These are phyloP conservation scores for Diplazon laetatorius DNA, from an alignment of 2,888 invertebrate species.

Conservation along the genomic window DNA sequence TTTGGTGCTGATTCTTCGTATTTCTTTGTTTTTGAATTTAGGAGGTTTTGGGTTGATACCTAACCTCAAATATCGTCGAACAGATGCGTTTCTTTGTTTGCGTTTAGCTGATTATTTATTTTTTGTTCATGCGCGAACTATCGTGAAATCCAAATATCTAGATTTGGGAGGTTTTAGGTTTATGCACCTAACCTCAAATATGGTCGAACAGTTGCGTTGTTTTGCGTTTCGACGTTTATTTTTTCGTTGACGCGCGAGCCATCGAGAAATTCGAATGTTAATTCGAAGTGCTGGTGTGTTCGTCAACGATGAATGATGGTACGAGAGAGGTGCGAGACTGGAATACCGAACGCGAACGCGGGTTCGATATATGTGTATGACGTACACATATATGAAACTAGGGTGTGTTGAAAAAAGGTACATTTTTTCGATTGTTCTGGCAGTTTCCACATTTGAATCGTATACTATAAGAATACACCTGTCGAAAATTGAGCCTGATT, in stretches of 20 bases:
- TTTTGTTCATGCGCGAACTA: neutral
- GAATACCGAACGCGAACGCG: constrained; percentile 55
- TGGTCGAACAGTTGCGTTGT: neutral
- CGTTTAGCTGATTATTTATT: neutral
- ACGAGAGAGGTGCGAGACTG: constrained; percentile 54
- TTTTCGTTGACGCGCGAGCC: constrained; percentile 3
- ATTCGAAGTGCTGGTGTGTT: constrained; percentile 51
- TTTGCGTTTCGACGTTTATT: constrained; percentile 16
- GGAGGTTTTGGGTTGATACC: neutral
- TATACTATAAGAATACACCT: too few species aligned
- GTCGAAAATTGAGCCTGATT: too few species aligned
- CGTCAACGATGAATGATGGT: constrained; percentile 54
- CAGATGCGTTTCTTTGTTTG: too few species aligned
- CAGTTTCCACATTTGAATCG: too few species aligned
- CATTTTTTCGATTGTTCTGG: too few species aligned
- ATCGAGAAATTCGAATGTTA: constrained; percentile 45
- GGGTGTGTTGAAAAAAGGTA: too few species aligned
- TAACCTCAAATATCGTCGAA: too few species aligned
- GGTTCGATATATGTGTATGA: constrained; percentile 21
- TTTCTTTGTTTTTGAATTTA: neutral
- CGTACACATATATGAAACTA: constrained; percentile 40
- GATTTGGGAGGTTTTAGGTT: neutral
- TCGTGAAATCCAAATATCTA: neutral
- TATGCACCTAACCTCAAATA: neutral
- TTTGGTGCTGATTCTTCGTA: constrained; percentile 2